Percentiles rank a stretch among this genome's conserved stretches.
Conservation (phyloP, 1,140 invertebrate species). For the Archegozetes longisetosus region DNA sequence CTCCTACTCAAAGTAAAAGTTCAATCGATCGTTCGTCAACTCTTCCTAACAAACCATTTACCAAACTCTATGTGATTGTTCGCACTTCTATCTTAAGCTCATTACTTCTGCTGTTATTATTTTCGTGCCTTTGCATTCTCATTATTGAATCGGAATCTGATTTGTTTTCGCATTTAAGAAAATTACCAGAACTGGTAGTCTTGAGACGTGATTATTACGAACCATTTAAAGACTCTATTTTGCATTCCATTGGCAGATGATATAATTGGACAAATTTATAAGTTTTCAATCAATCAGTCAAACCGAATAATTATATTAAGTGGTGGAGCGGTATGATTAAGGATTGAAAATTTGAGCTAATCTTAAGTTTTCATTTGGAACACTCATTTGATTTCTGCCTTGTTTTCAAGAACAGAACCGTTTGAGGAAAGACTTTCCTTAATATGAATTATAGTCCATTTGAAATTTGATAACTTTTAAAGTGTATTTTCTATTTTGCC, state of each 20-base stretch:
- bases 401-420: no score
- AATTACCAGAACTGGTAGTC: constrained; percentile 57
- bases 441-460: no score
- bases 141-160: constrained; percentile 45
- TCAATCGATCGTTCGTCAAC: neutral
- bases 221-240: constrained; percentile 50
- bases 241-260: constrained; percentile 6
- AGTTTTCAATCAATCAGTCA: no score
- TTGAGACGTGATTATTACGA: constrained; percentile 62
- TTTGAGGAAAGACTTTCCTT: no score
- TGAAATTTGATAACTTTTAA: no score
- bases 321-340: neutral
- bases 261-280: neutral
- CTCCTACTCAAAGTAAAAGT: neutral
- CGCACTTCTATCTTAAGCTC: constrained; percentile 25
- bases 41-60: neutral
- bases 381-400: no score
- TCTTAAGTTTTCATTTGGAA: neutral
- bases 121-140: constrained; percentile 25
- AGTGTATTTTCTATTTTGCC: no score
- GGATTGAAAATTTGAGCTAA: no score
- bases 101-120: constrained; percentile 30
- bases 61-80: neutral
- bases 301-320: neutral
- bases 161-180: constrained; percentile 46